Evolutionary conservation across 2,797 vertebrate species (phyloP).

Genomic region (Syngnathus rostellatus): DNA sequence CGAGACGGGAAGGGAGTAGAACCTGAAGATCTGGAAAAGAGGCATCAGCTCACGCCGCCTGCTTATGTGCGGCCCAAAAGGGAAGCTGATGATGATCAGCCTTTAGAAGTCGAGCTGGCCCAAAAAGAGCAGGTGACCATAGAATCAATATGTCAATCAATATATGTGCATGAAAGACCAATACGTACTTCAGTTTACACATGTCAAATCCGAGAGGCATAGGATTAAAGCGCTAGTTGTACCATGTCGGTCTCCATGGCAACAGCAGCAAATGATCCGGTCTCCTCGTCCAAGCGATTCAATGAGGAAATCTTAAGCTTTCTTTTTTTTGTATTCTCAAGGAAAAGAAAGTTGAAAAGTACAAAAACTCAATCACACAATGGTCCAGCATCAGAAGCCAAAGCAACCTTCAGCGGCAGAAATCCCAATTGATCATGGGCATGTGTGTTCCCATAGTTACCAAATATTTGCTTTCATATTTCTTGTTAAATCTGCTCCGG

Average conservation of each 20-base stretch:
- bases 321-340: slow-evolving; percentile 22
- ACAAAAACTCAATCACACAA: slow-evolving; percentile 10
- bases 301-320: slow-evolving; percentile 9
- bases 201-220: slow-evolving; percentile 5
- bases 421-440: slow-evolving; percentile 1
- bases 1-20: slow-evolving; percentile 89
- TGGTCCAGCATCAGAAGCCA: not conserved
- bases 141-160: not conserved
- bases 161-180: not conserved
- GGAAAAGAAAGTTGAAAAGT: slow-evolving; percentile 31
- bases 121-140: slow-evolving; percentile 76
- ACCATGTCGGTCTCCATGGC: slow-evolving; percentile 45
- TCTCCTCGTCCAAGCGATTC: slow-evolving; percentile 14
- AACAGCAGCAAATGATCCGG: slow-evolving; percentile 29
- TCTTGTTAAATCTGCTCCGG: not conserved
- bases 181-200: slow-evolving; percentile 8
- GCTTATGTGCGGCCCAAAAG: slow-evolving; percentile 84
- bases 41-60: slow-evolving; percentile 78
- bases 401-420: not conserved
- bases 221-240: slow-evolving; percentile 22
- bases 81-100: slow-evolving; percentile 79
- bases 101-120: slow-evolving; percentile 74
- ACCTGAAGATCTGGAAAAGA: slow-evolving; percentile 85
- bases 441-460: slow-evolving; percentile 7
- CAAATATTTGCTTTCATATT: not conserved